Base-by-base conservation (phyloP, 2,888 invertebrate species). In the Selenia dentaria region DNA sequence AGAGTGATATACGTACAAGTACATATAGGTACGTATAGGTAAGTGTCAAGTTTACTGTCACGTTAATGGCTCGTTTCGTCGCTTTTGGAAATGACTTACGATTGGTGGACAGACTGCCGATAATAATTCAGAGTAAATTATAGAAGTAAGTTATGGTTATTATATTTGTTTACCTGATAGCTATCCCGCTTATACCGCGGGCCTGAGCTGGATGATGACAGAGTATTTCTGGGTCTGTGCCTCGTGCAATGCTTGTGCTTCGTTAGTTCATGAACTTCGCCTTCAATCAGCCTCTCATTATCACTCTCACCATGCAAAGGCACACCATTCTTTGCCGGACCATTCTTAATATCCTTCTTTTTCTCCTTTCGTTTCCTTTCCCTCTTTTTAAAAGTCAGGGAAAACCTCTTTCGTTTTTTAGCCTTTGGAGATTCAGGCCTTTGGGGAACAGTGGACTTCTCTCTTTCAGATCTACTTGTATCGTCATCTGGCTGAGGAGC, bases 141-240 rank as follows among this genome's bases (percentile, higher is more conserved):
- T n/a, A n/a, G n/a, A n/a, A n/a, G n/a, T n/a, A n/a, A n/a, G n/a
- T n/a, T n/a, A n/a, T n/a, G n/a, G n/a, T n/a, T n/a, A 16, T 4
- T 16, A 16, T 16, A 16, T 8, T 8, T 22, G 22, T 40, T 51
- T 75, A 91, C 91, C 90, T 91, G 91, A 68, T 91, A 91, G 60
- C 91, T 91, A 64, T 91, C 91, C 81, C 89, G 87, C 81, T 89
- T 89, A 64, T 86, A 89, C 25, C 90, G 86, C 82, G 89, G 87
- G 77, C 89, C 85, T 49, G 88, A 85, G 63, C 86, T 86, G 10
- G 87, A 81, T 0, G 89, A 85, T 2, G 89, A 84, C 72, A 84
- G 51, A 5, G 87, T 85, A 58, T 83, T 86, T 57, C 89, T 66
- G 29, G 86, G 81, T 25, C 74, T 71, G 31, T 88, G 85, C 32